phyloP scores from a whole-genome alignment of 2,797 vertebrate species.

The Cercopithecus petaurista region DNA sequence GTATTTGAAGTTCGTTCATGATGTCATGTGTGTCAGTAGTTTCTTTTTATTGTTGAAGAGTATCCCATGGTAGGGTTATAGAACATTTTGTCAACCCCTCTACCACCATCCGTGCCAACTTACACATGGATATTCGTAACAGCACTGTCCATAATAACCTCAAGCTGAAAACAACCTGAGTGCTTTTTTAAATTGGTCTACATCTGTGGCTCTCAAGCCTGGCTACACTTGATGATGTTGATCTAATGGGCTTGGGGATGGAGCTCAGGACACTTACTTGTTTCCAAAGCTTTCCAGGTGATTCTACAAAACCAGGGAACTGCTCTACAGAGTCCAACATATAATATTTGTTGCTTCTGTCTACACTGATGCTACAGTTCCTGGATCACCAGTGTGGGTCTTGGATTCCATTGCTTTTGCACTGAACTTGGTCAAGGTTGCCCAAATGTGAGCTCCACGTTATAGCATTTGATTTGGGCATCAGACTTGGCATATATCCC shows the following conservation, averaged over 20 bases:
- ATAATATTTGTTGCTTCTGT: not conserved
- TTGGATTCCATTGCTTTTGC: not conserved
- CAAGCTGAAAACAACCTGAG: not conserved
- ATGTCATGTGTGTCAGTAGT: not conserved
- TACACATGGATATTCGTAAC: not conserved
- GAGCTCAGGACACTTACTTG: not conserved
- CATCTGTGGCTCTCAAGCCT: not conserved
- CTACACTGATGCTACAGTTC: not conserved
- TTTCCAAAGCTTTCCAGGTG: not conserved
- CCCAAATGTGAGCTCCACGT: not conserved
- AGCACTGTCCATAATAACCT: not conserved
- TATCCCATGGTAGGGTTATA: not conserved
- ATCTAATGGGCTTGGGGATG: not conserved
- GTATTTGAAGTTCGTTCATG: not conserved
- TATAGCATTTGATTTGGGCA: not conserved
- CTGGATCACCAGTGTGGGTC: not conserved
- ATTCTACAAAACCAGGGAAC: not conserved
- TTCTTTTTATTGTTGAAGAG: not conserved
- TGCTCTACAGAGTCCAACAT: not conserved
- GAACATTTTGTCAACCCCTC: not conserved
- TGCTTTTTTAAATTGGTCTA: not conserved
- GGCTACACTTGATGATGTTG: not conserved
- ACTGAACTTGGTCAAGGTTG: not conserved
- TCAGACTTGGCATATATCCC: not conserved
- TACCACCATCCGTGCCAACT: not conserved